phyloP scores from a whole-genome alignment of 2,113 vertebrate genomes.

The Propithecus coquereli region DNA sequence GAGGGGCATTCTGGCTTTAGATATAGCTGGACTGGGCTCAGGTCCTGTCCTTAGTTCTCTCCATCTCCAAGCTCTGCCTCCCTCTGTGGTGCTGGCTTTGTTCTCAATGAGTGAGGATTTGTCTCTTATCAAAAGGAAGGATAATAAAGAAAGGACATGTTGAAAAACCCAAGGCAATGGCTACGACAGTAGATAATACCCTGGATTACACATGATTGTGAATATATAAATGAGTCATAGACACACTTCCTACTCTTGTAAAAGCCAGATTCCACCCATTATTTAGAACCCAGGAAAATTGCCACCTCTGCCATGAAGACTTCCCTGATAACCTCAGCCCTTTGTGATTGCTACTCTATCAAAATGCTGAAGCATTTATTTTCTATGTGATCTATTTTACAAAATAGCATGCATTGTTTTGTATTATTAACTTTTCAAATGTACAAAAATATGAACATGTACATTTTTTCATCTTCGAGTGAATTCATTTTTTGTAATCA shows the following conservation, averaged over 20 bases:
- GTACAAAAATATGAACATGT: not conserved
- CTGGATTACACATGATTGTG: not conserved
- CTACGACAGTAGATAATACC: not conserved
- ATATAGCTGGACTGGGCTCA: not conserved
- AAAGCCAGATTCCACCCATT: not conserved
- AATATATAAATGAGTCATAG: not conserved
- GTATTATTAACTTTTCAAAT: not conserved
- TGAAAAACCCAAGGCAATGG: conserved; percentile 40
- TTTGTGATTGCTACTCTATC: not conserved
- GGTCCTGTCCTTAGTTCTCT: not conserved
- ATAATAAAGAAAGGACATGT: not conserved
- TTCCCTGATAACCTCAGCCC: not conserved
- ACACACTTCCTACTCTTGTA: not conserved
- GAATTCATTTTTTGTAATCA: not conserved
- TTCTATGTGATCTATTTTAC: not conserved
- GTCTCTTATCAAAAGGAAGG: not conserved
- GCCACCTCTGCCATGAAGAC: not conserved
- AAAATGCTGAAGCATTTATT: not conserved
- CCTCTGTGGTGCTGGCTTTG: not conserved
- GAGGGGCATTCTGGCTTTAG: not conserved
- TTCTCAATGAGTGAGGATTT: not conserved
- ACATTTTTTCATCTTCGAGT: not conserved
- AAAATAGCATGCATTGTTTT: not conserved
- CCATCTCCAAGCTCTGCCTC: not conserved
- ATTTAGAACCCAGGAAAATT: not conserved